A percentile compares a stretch with the other conserved stretches of the same genome.
Conservation (phyloP, 2,888 invertebrate genomes). For the Helobdella robusta region DNA sequence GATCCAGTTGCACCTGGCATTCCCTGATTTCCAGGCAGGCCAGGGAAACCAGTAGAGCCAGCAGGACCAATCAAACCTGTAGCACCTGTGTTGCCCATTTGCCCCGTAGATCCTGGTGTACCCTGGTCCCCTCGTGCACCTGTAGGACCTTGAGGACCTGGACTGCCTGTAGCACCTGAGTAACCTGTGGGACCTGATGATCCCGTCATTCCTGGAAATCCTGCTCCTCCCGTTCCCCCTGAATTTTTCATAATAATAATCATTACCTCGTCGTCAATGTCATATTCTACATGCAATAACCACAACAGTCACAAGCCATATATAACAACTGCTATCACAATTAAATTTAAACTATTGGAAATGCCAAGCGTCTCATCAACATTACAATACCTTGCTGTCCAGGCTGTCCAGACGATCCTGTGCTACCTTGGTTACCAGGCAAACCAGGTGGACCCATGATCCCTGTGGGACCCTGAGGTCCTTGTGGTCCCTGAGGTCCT, state of each 20-base stretch:
- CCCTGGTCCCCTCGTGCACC: constrained; percentile 16
- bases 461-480: constrained; percentile 13
- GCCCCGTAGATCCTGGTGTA: not conserved
- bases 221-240: constrained; percentile 26
- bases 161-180: constrained; percentile 5
- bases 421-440: not conserved
- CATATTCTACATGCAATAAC: too few relatives aligned
- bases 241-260: too few relatives aligned
- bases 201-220: constrained; percentile 12
- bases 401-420: constrained; percentile 27
- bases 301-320: too few relatives aligned
- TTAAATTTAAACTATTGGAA: too few relatives aligned
- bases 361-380: too few relatives aligned
- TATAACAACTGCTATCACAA: too few relatives aligned
- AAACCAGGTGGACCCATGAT: constrained; percentile 1
- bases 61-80: not conserved
- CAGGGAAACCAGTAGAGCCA: constrained; percentile 11
- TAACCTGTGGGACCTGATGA: constrained; percentile 7
- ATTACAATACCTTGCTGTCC: constrained; percentile 20
- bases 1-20: not conserved
- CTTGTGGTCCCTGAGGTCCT: constrained; percentile 25
- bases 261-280: too few relatives aligned
- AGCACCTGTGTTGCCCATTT: not conserved
- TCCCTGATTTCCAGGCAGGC: not conserved
- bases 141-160: constrained; percentile 26